These are phyloP conservation scores for Mionectes olivaceus DNA, from an alignment of 2,797 vertebrate species.

Conservation along the genomic window DNA sequence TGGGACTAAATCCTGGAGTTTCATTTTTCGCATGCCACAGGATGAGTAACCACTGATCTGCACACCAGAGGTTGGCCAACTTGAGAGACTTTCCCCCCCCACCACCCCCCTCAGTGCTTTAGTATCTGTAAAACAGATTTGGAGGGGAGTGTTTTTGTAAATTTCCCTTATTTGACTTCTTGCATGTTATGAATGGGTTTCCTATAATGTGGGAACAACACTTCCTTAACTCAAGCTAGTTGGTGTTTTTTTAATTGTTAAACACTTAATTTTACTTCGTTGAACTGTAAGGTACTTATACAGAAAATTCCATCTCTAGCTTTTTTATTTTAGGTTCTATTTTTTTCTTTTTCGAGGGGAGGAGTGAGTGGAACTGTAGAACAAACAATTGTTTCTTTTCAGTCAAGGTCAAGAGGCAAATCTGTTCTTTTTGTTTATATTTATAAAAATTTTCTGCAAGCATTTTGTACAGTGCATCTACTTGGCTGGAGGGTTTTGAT, in stretches of 20 bases:
- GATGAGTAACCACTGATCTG: not conserved
- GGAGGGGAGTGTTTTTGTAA: not conserved
- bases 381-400: conserved; percentile 13
- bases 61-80: not conserved
- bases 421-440: not conserved
- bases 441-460: not conserved
- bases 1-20: not conserved
- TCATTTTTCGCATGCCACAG: not conserved
- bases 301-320: not conserved
- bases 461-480: not conserved
- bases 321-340: not conserved
- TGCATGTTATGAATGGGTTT: not conserved
- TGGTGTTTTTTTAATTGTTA: not conserved
- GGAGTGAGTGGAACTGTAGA: not conserved
- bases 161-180: not conserved
- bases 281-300: not conserved
- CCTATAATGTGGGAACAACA: not conserved
- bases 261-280: not conserved
- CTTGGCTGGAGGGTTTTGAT: not conserved
- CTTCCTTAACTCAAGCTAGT: not conserved
- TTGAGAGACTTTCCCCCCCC: rapidly evolving
- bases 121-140: not conserved
- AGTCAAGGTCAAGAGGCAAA: not conserved
- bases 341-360: not conserved
- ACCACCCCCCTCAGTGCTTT: not conserved